Percentiles rank a stretch among this genome's conserved stretches.
Evolutionary conservation across 2,113 vertebrate genomes (phyloP).

Genomic region (Tupaia tana): DNA sequence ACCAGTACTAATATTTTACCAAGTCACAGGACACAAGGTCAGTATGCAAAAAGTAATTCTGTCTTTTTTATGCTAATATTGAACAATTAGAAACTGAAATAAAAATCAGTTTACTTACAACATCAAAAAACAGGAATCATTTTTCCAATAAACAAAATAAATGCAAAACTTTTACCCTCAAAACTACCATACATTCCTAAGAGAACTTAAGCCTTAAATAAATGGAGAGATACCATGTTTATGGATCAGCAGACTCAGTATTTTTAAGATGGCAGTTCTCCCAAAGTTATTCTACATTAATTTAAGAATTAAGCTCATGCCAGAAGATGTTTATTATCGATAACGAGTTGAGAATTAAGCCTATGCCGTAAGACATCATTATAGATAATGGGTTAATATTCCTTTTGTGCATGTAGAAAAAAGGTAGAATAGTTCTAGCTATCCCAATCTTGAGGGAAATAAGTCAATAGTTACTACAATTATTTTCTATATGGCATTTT

Average conservation of each 20-base stretch:
- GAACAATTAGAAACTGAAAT: background rate
- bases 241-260: too few relatives aligned
- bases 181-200: background rate
- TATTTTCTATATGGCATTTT: background rate
- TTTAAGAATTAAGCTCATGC: too few relatives aligned
- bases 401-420: background rate
- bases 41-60: background rate
- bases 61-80: background rate
- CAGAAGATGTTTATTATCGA: too few relatives aligned
- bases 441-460: background rate
- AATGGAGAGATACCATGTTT: background rate
- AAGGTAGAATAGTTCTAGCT: too few relatives aligned
- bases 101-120: background rate
- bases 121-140: background rate
- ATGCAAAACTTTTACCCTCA: background rate
- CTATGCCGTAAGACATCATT: background rate
- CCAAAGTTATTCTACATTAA: too few relatives aligned
- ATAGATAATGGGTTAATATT: background rate
- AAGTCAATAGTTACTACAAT: background rate
- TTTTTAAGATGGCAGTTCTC: too few relatives aligned
- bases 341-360: background rate
- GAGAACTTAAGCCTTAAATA: background rate
- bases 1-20: background rate
- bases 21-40: background rate
- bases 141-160: background rate